Percentiles rank a stretch among this genome's conserved stretches.
These are phyloP conservation scores for Torymus texanus DNA, from an alignment of 2,888 invertebrate species.

Conservation along the genomic window DNA sequence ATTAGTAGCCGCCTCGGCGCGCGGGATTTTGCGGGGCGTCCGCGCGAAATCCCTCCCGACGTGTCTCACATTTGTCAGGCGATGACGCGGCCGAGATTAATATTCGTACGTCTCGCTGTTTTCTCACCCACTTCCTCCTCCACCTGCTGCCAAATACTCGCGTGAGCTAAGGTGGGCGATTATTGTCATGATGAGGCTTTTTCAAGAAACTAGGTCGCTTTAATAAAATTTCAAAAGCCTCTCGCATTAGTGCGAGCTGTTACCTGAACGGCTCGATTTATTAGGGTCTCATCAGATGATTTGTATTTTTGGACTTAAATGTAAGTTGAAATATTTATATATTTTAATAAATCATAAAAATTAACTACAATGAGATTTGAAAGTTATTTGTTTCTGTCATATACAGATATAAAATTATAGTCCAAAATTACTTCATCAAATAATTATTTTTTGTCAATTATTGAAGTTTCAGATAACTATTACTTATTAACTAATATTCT, in stretches of 20 bases:
- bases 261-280: neutral
- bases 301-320: too few species aligned
- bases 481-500: too few species aligned
- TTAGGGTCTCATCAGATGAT: neutral
- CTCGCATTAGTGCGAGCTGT: neutral
- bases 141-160: slow-evolving; percentile 59
- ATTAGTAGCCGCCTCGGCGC: slow-evolving; percentile 53
- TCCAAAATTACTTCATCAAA: too few species aligned
- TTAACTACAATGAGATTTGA: neutral
- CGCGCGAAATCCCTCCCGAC: slow-evolving; percentile 50
- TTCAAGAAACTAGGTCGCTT: slow-evolving; percentile 39
- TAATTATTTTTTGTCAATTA: too few species aligned
- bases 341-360: neutral
- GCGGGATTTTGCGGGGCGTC: slow-evolving; percentile 51
- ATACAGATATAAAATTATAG: too few species aligned
- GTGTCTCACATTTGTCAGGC: slow-evolving; percentile 67
- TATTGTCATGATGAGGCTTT: slow-evolving; percentile 27
- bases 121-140: slow-evolving; percentile 54
- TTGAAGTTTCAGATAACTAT: too few species aligned
- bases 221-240: slow-evolving; percentile 16
- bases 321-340: too few species aligned
- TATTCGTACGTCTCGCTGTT: slow-evolving; percentile 60
- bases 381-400: too few species aligned
- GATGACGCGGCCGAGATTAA: slow-evolving; percentile 62
- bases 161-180: slow-evolving; percentile 24